phyloP scores from a whole-genome alignment of 2,113 vertebrate genomes.

The Notarius lentiginosus region DNA sequence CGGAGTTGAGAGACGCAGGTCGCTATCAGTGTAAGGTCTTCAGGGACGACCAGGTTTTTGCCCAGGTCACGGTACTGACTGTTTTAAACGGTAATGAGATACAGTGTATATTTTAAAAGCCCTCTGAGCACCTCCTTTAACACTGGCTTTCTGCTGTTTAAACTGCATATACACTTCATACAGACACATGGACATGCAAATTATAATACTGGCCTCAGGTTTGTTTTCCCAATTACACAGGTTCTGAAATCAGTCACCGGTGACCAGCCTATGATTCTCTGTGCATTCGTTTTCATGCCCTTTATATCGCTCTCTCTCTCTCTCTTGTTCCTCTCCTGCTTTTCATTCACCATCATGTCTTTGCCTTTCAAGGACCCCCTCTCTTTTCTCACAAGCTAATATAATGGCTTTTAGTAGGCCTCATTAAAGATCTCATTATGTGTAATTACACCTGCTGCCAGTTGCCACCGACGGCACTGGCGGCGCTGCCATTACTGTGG shows the following conservation, averaged over 20 bases:
- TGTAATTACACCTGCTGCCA: constrained; percentile 54
- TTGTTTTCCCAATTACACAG: constrained; percentile 66
- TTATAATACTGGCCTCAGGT: constrained; percentile 57
- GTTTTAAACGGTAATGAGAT: constrained; percentile 69
- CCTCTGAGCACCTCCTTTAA: background rate
- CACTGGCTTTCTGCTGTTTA: background rate
- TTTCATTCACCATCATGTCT: constrained; percentile 27
- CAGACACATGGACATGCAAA: constrained; percentile 8
- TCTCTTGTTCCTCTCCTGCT: background rate
- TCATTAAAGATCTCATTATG: constrained; percentile 56
- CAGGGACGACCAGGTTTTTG: constrained; percentile 56
- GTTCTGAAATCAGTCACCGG: constrained; percentile 68
- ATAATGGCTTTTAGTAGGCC: constrained; percentile 50
- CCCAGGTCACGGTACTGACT: constrained; percentile 60
- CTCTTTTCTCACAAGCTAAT: constrained; percentile 28
- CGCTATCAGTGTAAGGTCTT: constrained; percentile 67
- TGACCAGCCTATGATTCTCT: constrained; percentile 48
- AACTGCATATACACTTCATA: background rate
- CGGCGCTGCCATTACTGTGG: constrained; percentile 42
- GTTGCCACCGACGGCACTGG: constrained; percentile 40
- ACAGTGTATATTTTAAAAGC: background rate
- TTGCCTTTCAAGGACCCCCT: constrained; percentile 22
- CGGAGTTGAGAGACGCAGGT: constrained; percentile 60
- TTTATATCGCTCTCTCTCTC: constrained; percentile 44
- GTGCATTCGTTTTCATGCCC: constrained; percentile 45